Conservation (phyloP, 2,797 vertebrate species). For the Manis crassicaudata region DNA sequence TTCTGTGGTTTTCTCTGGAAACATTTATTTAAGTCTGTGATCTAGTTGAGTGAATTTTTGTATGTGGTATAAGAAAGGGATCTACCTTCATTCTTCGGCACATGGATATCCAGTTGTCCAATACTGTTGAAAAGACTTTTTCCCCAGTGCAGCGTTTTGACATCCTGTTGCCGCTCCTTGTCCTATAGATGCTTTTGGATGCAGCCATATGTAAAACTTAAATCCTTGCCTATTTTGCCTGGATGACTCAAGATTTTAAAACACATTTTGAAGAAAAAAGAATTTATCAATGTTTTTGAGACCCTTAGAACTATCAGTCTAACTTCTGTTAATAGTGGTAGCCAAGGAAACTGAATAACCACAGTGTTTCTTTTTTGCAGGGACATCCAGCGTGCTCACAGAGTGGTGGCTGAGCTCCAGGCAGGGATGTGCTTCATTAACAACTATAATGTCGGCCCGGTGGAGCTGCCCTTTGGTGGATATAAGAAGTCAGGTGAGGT, state of each 20-base stretch:
- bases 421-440: slow-evolving; percentile 97
- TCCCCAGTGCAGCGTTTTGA: not conserved
- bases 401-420: slow-evolving; percentile 93
- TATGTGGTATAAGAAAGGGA: not conserved
- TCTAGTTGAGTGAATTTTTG: not conserved
- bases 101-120: not conserved
- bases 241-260: not conserved
- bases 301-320: not conserved
- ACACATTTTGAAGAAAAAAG: not conserved
- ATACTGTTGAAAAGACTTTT: not conserved
- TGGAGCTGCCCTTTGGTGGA: slow-evolving; percentile 97
- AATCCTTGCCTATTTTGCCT: not conserved
- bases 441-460: slow-evolving; percentile 94
- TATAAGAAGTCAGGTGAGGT: slow-evolving; percentile 96
- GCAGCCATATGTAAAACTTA: not conserved
- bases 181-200: not conserved
- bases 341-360: not conserved
- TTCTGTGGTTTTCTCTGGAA: not conserved
- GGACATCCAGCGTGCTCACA: slow-evolving; percentile 95
- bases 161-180: not conserved
- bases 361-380: slow-evolving; percentile 79
- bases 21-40: not conserved
- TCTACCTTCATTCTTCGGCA: not conserved
- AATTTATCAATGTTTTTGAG: not conserved
- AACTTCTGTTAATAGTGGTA: rapidly evolving